These are phyloP conservation scores for Blera fallax DNA, from an alignment of 2,888 invertebrate genomes.

Conservation along the genomic window DNA sequence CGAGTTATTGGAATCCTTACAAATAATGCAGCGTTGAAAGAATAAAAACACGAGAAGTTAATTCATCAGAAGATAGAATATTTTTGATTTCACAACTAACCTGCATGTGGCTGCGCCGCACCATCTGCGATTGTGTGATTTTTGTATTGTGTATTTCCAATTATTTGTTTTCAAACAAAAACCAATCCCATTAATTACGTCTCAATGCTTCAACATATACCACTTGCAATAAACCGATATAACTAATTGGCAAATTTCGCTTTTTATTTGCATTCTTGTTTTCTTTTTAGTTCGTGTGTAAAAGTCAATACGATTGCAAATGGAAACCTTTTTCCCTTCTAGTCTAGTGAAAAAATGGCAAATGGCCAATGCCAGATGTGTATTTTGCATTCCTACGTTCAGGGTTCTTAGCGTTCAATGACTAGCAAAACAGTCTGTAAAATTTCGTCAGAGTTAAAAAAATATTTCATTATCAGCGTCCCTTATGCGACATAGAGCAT, in stretches of 20 bases:
- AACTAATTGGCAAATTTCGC: neutral
- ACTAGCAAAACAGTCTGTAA: neutral
- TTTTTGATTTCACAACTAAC: neutral
- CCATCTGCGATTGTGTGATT: slow-evolving; percentile 19
- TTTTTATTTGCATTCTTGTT: neutral
- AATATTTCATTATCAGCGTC: neutral
- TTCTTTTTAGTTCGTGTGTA: neutral
- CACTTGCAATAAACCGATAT: neutral
- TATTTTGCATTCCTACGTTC: slow-evolving; percentile 35
- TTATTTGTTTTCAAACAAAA: slow-evolving; percentile 66
- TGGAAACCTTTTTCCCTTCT: slow-evolving; percentile 41
- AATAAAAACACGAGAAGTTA: neutral
- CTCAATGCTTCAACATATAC: neutral
- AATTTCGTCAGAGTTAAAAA: neutral
- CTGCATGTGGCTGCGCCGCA: slow-evolving; percentile 8
- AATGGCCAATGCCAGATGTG: slow-evolving; percentile 47
- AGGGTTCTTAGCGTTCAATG: neutral
- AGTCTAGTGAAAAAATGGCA: slow-evolving; percentile 44
- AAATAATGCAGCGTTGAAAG: neutral
- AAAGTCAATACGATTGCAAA: slow-evolving; percentile 50
- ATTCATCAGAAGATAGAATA: neutral
- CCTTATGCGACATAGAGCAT: too few relatives aligned
- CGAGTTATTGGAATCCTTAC: neutral
- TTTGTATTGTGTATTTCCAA: slow-evolving; percentile 6
- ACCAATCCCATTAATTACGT: slow-evolving; percentile 10